phyloP scores from a whole-genome alignment of 2,888 invertebrate species.

The Rotaria macrura region DNA sequence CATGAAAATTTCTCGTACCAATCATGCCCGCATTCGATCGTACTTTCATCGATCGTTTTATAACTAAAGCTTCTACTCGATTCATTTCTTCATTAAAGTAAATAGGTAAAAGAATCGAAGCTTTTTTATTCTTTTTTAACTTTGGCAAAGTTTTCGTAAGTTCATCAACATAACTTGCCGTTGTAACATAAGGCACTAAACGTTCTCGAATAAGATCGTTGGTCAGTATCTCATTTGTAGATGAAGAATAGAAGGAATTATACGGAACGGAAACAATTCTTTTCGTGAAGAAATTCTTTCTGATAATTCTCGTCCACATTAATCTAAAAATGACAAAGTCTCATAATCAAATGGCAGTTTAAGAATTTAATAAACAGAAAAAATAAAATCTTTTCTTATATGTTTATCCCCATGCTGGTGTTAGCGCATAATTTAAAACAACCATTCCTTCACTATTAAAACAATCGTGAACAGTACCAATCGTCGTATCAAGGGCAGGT shows the following conservation, averaged over 20 bases:
- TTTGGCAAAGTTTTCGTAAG: background rate
- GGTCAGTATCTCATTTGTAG: background rate
- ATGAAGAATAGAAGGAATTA: background rate
- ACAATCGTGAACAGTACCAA: conserved; percentile 61
- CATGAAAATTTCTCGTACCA: background rate
- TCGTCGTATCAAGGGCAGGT: conserved; percentile 80
- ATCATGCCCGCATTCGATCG: background rate
- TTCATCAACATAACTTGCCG: background rate
- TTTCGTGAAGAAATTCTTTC: background rate
- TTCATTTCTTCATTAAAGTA: background rate
- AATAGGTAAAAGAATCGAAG: background rate
- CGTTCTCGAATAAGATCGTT: background rate
- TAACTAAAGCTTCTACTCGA: background rate
- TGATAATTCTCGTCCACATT: background rate
- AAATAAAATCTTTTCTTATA: no score
- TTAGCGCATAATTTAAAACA: conserved; percentile 84
- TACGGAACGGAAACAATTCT: no score
- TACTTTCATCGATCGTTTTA: background rate
- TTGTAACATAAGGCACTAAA: background rate
- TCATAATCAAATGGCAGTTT: no score
- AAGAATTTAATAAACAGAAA: no score
- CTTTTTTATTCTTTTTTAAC: background rate
- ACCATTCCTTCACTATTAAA: conserved; percentile 86
- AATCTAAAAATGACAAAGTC: background rate
- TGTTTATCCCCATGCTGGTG: conserved; percentile 85